Evolutionary conservation across 2,797 vertebrate species (phyloP).

Genomic region (Valencia hispanica): DNA sequence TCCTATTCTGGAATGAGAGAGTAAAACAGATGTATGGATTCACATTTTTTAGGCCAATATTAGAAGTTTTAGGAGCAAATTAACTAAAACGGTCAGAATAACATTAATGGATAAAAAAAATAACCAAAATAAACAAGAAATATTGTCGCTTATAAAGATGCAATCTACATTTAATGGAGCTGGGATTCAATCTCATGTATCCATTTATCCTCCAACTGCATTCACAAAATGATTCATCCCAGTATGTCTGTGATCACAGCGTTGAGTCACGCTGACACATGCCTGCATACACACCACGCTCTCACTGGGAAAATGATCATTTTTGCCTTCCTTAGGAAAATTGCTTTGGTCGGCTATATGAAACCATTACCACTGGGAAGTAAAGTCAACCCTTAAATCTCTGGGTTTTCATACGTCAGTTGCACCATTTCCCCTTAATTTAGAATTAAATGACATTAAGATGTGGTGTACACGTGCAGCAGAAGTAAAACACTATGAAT

Average conservation of each 20-base stretch:
- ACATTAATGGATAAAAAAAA: conserved; percentile 6
- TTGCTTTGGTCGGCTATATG: neutral
- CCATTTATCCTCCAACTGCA: conserved; percentile 41
- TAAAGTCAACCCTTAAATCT: conserved; percentile 3
- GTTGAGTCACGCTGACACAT: conserved; percentile 65
- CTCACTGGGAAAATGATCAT: conserved; percentile 8
- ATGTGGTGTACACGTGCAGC: neutral
- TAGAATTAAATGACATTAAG: neutral
- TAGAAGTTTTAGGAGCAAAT: neutral
- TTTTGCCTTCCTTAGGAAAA: conserved; percentile 1
- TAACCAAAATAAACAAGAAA: neutral
- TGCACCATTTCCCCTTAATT: neutral
- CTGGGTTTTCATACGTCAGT: neutral
- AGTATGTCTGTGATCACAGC: conserved; percentile 49
- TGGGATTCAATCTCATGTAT: conserved; percentile 41
- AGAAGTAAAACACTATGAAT: no score
- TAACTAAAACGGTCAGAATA: conserved; percentile 5
- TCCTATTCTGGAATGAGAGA: neutral
- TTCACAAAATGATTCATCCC: conserved; percentile 62
- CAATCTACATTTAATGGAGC: neutral
- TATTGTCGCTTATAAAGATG: neutral
- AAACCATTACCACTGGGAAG: neutral
- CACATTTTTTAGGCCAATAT: neutral
- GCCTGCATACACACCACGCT: conserved; percentile 3
- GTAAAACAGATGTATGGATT: neutral